Conservation (phyloP, 2,113 vertebrate species). For the Blennius ocellaris region DNA sequence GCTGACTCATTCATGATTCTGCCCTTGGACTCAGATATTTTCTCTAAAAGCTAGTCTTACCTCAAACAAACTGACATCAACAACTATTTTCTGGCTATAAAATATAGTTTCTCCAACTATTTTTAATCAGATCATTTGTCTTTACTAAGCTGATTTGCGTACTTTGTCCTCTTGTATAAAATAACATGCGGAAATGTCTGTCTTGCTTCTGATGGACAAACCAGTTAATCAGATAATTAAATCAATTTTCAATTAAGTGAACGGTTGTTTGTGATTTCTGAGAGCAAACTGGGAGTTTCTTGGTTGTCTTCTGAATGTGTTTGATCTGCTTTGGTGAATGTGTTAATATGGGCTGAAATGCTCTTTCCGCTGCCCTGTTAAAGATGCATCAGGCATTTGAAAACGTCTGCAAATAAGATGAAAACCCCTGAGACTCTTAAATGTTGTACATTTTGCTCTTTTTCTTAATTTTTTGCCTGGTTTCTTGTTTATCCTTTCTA, state of each 20-base stretch:
- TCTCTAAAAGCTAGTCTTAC: not conserved
- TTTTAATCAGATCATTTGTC: not conserved
- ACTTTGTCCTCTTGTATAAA: not conserved
- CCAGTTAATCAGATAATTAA: not conserved
- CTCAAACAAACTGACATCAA: not conserved
- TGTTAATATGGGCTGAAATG: too few relatives aligned
- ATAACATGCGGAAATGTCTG: not conserved
- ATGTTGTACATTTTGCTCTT: not conserved
- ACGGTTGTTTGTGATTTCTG: not conserved
- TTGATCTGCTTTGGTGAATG: too few relatives aligned
- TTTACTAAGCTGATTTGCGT: not conserved
- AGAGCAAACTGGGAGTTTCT: not conserved
- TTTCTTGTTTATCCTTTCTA: not conserved
- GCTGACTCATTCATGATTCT: not conserved
- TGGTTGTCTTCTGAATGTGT: too few relatives aligned
- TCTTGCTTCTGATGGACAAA: not conserved
- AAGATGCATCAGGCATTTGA: too few relatives aligned
- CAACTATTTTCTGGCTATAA: not conserved
- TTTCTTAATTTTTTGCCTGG: not conserved
- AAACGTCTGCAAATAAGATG: too few relatives aligned
- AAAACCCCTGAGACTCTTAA: not conserved
- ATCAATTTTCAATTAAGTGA: not conserved
- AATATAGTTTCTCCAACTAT: not conserved
- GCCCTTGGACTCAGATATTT: not conserved
- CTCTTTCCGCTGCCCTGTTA: too few relatives aligned